Evolutionary conservation across 2,113 vertebrate genomes (phyloP).

Genomic region (Datnioides undecimradiatus): DNA sequence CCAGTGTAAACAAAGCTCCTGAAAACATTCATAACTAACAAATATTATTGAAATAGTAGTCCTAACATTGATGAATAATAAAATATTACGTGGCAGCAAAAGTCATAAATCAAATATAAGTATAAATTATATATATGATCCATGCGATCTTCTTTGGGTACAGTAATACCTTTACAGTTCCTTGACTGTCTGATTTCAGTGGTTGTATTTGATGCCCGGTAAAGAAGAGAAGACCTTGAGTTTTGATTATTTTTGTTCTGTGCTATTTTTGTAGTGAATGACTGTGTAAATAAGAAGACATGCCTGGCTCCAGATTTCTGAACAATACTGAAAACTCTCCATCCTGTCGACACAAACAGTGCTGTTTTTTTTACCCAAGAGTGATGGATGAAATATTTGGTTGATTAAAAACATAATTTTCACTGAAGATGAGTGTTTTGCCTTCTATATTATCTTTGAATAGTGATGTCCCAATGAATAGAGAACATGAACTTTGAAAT

Average conservation of each 20-base stretch:
- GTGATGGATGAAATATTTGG: slow-evolving; percentile 13
- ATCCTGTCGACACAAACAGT: not conserved
- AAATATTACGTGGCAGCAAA: not conserved
- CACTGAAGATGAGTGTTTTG: not conserved
- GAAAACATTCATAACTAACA: not conserved
- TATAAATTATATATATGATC: not conserved
- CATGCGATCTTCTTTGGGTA: no score
- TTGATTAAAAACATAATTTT: slow-evolving; percentile 51
- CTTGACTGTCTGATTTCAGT: slow-evolving; percentile 82
- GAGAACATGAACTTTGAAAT: not conserved
- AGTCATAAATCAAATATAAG: not conserved
- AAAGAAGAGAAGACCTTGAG: slow-evolving; percentile 54
- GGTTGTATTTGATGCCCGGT: slow-evolving; percentile 87
- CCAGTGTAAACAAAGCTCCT: not conserved
- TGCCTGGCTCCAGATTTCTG: not conserved
- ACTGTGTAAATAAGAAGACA: slow-evolving; percentile 76
- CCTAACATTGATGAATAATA: not conserved
- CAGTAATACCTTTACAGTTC: slow-evolving; percentile 37
- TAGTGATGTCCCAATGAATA: not conserved
- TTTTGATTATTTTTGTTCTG: slow-evolving; percentile 27
- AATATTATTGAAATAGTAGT: not conserved
- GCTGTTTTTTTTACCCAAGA: not conserved
- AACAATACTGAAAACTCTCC: not conserved
- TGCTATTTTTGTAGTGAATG: slow-evolving; percentile 43
- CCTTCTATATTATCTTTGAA: not conserved